Evolutionary conservation across 2,888 invertebrate species (phyloP), one percentile per base, ranked within the genome.

Genomic region (Perdita meconis): DNA sequence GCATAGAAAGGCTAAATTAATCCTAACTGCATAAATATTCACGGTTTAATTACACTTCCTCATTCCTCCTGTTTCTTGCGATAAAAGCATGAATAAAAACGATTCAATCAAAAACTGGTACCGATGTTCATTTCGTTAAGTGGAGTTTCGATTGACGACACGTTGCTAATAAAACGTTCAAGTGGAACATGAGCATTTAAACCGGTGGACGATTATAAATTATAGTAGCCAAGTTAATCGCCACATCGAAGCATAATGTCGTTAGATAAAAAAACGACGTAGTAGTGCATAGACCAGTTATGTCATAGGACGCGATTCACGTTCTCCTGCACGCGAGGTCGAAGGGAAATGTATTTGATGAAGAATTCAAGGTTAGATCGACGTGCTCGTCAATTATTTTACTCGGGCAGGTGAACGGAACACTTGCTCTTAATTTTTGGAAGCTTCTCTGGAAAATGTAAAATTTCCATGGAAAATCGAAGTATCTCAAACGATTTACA

Each of bases 301-400:
- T 76, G 51, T 73, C 70, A 80, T n/a, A 38, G 40, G 38, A 61
- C 40, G 22, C 38, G 59, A 70, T 55, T 73, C 53, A 56, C 47
- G 50, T 66, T 60, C 42, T 26, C 40, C 22, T 40, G 36, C 73
- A 80, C 75, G 65, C 70, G 57, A 82, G 73, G 68, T 71, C 63
- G 36, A 13, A 75, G 57, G 70, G 57, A 70, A 82, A 70, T 74
- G 80, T 69, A 70, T 66, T 68, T 67, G 75, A 83, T 80, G 72
- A 80, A 73, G 50, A 64, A 40, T n/a, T 6, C 81, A 77, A 77
- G 66, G 82, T 51, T 40, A 61, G 19, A 61, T 70, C 44, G 65
- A 50, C 44, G 1, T 53, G n/a, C n/a, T 40, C 44, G 24, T 30
- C 30, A 19, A 38, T 40, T 22, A 8, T 34, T 13, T 72, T 4